Conservation (phyloP, 2,113 vertebrate species). For the Takifugu flavidus region DNA sequence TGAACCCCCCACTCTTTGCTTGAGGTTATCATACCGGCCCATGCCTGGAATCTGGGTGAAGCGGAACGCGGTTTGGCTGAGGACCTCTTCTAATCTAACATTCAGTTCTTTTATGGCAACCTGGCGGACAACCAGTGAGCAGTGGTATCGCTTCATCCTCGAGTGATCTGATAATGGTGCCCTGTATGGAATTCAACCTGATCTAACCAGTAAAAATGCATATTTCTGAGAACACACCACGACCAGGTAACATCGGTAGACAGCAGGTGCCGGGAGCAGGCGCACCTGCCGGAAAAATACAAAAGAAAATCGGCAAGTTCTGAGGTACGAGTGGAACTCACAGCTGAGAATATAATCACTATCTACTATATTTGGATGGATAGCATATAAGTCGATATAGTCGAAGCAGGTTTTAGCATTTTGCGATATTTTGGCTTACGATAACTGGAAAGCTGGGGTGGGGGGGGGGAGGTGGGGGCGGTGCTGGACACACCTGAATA, state of each 20-base stretch:
- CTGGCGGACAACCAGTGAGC: slow-evolving; percentile 45
- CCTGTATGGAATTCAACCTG: slow-evolving; percentile 45
- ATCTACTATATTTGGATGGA: slow-evolving; percentile 73
- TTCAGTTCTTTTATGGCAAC: slow-evolving; percentile 18
- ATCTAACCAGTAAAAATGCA: slow-evolving; percentile 62
- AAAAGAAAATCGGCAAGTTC: slow-evolving; percentile 42
- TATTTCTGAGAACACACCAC: slow-evolving; percentile 59
- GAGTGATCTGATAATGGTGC: slow-evolving; percentile 27
- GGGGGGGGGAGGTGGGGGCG: slow-evolving; percentile 7
- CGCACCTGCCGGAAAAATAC: slow-evolving; percentile 40
- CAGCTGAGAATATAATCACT: slow-evolving; percentile 63
- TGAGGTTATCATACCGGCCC: too few species aligned
- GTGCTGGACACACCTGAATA: slow-evolving; percentile 65
- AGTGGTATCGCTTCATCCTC: slow-evolving; percentile 32
- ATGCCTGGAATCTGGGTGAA: slow-evolving; percentile 11
- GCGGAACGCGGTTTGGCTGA: slow-evolving; percentile 32
- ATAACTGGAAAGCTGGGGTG: slow-evolving; percentile 39
- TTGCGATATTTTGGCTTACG: slow-evolving; percentile 61
- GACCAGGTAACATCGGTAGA: slow-evolving; percentile 43
- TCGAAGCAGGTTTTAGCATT: slow-evolving; percentile 54
- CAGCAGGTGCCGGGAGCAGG: slow-evolving; percentile 56
- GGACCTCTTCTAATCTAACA: slow-evolving; percentile 34
- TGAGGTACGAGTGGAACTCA: slow-evolving; percentile 71
- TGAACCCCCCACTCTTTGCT: background rate
- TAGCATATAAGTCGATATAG: slow-evolving; percentile 63